phyloP scores from a whole-genome alignment of 2,888 invertebrate species.

The Abrostola triplasia region DNA sequence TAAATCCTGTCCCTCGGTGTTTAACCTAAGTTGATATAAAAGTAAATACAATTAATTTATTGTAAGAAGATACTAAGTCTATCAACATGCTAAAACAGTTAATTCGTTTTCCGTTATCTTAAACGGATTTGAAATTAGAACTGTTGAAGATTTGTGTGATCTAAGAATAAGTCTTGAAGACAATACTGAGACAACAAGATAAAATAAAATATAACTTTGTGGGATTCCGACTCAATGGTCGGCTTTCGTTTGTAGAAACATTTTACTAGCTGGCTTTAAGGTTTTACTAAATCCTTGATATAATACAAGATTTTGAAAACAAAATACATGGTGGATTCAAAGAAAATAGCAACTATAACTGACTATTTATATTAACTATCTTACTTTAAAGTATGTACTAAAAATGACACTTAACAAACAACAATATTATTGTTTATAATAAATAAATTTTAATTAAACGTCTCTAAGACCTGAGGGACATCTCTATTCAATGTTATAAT shows the following conservation, averaged over 20 bases:
- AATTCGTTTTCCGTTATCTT: background rate
- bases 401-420: too few relatives aligned
- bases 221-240: background rate
- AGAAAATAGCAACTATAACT: too few relatives aligned
- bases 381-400: too few relatives aligned
- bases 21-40: background rate
- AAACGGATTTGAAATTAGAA: background rate
- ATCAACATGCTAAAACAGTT: background rate
- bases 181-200: background rate
- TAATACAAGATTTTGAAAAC: too few relatives aligned
- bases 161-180: background rate
- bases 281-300: too few relatives aligned
- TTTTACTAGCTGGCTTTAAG: background rate
- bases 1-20: background rate
- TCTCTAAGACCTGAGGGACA: too few relatives aligned
- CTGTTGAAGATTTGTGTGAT: conserved; percentile 3
- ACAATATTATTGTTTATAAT: too few relatives aligned
- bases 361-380: too few relatives aligned
- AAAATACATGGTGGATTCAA: too few relatives aligned
- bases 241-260: background rate
- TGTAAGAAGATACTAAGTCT: background rate
- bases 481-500: too few relatives aligned
- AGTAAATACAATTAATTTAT: background rate
- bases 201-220: background rate
- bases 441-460: too few relatives aligned